Evolutionary conservation across 1,140 invertebrate species (phyloP), one percentile per base, ranked within the genome.

Genomic region (Drosophila carrolli): DNA sequence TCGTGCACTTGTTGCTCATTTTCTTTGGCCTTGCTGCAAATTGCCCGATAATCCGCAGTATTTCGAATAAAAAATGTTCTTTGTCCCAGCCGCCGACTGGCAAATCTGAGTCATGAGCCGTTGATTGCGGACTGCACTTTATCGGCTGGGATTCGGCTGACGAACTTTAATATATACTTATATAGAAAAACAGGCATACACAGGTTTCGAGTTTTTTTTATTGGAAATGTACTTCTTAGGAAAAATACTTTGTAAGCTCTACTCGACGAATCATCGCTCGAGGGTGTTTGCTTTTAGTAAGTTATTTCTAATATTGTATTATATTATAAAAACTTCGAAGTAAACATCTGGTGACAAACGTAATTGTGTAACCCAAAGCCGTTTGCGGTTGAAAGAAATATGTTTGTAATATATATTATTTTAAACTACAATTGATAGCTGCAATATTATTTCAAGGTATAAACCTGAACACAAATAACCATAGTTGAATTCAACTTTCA

Each of bases 1-100:
- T 59, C 55, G 29, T 79, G 80, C 70, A 83, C 80, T 83, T 83
- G 75, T 83, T 83, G 80, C 80, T 67, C 66, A 38, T 68, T 79
- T 70, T 79, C 53, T 81, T 62, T 62, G 81, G 63, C 80, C 81
- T 83, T 82, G 74, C 32, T 59, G 51, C 65, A 53, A 50, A 66
- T 48, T 59, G 61, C 63, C 60, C 67, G 75, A 61, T 77, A 77
- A 76, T 70, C 63, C 9, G 32, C 19, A 29, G 65, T 44, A 65
- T 53, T 51, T 53, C 10, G 16, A 50, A 53, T 5, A 60, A 55
- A 29, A 35, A 48, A 37, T 10, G 11, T 56, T 71, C 63, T 71
- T 71, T 71, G 67, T 70, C 47, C 29, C 27, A 55, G 40, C 29
- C 40, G 29, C 56, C 43, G 55, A 41, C 60, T 59, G 35, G 29